phyloP scores from a whole-genome alignment of 2,113 vertebrate genomes.

The Platichthys flesus region DNA sequence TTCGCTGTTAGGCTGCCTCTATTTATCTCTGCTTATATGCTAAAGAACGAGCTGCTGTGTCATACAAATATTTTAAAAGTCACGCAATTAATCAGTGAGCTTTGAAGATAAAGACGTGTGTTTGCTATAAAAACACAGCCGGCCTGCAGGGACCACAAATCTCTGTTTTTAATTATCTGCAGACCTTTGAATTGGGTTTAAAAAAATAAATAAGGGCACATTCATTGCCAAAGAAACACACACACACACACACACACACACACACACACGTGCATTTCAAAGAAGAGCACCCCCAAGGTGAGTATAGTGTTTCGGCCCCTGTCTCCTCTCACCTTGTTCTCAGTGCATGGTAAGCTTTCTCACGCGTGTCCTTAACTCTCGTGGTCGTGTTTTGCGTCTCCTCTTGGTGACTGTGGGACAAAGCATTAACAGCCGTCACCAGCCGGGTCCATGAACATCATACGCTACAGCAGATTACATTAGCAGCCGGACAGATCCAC shows the following conservation, averaged over 20 bases:
- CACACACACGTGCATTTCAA: constrained; percentile 2
- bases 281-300: constrained; percentile 18
- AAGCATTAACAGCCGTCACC: constrained; percentile 53
- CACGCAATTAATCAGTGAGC: constrained; percentile 22
- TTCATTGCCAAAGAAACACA: neutral
- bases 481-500: constrained; percentile 29
- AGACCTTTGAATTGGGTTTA: constrained; percentile 33
- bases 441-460: constrained; percentile 61
- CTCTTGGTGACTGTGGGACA: constrained; percentile 42
- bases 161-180: constrained; percentile 27
- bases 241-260: neutral
- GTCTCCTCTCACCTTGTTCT: constrained; percentile 61
- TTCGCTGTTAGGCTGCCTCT: neutral
- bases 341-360: constrained; percentile 71
- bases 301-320: neutral
- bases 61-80: neutral
- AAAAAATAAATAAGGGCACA: constrained; percentile 33
- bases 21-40: neutral
- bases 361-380: constrained; percentile 38
- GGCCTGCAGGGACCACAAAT: constrained; percentile 5
- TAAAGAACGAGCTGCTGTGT: neutral
- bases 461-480: constrained; percentile 56
- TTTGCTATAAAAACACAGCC: constrained; percentile 15
- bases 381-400: constrained; percentile 23
- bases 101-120: constrained; percentile 34